Base-by-base conservation (phyloP, 23 tunicate genomes). In the Trididemnum clinides region DNA sequence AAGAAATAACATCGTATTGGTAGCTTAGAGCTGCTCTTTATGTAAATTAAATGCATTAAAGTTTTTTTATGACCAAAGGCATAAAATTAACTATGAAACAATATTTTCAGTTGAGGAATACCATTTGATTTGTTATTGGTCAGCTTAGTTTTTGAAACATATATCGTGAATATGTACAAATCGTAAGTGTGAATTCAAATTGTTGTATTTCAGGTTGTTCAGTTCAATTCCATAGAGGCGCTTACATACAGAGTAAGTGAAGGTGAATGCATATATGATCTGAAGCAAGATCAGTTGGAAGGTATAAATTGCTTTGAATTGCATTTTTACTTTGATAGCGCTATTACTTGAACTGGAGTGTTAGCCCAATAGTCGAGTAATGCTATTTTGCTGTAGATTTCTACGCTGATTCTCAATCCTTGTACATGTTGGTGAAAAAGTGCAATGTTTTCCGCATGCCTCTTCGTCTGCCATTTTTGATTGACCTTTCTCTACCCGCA, bases 311-410 rank as follows among this genome's bases (percentile, higher is more conserved):
- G 2, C 22, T 4, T 72, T 2, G 51, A 33, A 20, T 2, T 72
- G 5, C n/a, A 34, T 12, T 37, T 72, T 2, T 1, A 27, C 33
- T 4, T 27, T 70, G 28, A 7, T 15, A 44, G 54, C n/a, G n/a
- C n/a, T n/a, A n/a, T n/a, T n/a, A n/a, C n/a, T n/a, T n/a, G n/a
- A n/a, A n/a, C n/a, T n/a, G n/a, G n/a, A n/a, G n/a, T n/a, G n/a
- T n/a, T n/a, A n/a, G n/a, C n/a, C n/a, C n/a, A n/a, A n/a, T n/a
- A n/a, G n/a, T n/a, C n/a, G n/a, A n/a, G n/a, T n/a, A n/a, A n/a
- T n/a, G n/a, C n/a, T n/a, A n/a, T n/a, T n/a, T n/a, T n/a, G n/a
- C 34, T 64, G 23, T 33, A 85, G 89, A 73, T 34, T 59, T 85
- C 38, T 19, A 57, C 19, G 89, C 69, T 33, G 36, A 64, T 2